Base-by-base conservation (phyloP, 2,797 vertebrate genomes). In the Ispidina lecontei region DNA sequence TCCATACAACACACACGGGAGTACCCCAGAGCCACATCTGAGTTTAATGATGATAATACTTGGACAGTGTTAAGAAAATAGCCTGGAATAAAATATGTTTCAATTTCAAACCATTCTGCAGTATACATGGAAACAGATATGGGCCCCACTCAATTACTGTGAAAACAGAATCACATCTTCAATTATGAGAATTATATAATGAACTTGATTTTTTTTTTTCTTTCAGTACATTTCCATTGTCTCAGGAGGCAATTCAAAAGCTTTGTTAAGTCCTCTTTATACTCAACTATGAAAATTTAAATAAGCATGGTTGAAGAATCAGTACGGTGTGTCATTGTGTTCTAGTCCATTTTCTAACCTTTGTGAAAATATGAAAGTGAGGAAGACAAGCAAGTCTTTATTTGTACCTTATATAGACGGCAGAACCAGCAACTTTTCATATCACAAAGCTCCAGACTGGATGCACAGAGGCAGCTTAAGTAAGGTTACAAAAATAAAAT, bases 121-220 rank as follows among this genome's bases (percentile, higher is more conserved):
- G 18, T 7, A 19, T 5, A 5, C 23, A 23, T 20, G 13, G 9
- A 59, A 89, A 72, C 62, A 0, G 25, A 12, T 51, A 6, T 29
- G 4, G 58, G 21, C 0, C 5, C 5, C 25, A 29, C 4, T 20
- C 7, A 69, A 9, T 60, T 65, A 31, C 33, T 49, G 22, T 5
- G 11, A 68, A 89, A 82, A 77, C 3, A 51, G 54, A 80, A 49
- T 12, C 10, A 47, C 5, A n/a, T 11, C 3, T 39, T 78, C 9
- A 28, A 49, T 72, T 73, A n/a, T n/a, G 9, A 71, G 1, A 55
- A 4, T 46, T 80, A 51, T 58, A 31, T 15, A 65, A 74, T 3
- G 1, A 70, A 78, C 72, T 35, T 2, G 1, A 2, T 4, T 2
- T 3, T 9, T 33, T 3, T 12, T 25, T 14, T 11, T 12, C 26